These are phyloP conservation scores for Nothoprocta pentlandii DNA, from an alignment of 2,113 vertebrate species.

Conservation along the genomic window DNA sequence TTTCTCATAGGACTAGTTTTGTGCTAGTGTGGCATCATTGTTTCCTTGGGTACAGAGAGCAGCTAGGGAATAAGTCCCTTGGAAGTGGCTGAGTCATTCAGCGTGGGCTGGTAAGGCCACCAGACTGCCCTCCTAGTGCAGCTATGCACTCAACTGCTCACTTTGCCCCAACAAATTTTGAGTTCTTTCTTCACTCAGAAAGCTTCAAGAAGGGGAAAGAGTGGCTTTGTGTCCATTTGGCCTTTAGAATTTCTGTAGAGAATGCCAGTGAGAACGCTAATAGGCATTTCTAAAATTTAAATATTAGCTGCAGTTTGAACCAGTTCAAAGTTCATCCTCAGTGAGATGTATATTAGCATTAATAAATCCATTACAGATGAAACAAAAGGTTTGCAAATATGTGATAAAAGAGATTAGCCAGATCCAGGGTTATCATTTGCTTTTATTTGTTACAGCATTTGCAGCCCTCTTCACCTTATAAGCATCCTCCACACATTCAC, in stretches of 20 bases:
- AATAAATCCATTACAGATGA: not conserved
- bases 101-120: not conserved
- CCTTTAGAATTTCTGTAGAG: not conserved
- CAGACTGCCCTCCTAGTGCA: not conserved
- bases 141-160: accelerated
- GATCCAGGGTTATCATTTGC: not conserved
- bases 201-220: not conserved
- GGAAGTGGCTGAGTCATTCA: not conserved
- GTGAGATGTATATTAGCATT: not conserved
- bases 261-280: not conserved
- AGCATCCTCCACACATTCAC: accelerated
- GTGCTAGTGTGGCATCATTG: not conserved
- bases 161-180: not conserved
- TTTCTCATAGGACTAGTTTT: not conserved
- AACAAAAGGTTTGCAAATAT: not conserved
- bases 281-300: not conserved
- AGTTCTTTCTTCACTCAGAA: not conserved
- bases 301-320: not conserved
- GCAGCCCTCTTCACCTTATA: not conserved
- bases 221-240: not conserved
- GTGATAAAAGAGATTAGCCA: not conserved
- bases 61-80: not conserved
- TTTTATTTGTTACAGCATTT: not conserved
- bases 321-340: not conserved
- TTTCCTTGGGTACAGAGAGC: not conserved